A percentile compares a stretch with the other conserved stretches of the same genome.
Evolutionary conservation across 2,113 vertebrate genomes (phyloP).

Genomic region (Reinhardtius hippoglossoides): DNA sequence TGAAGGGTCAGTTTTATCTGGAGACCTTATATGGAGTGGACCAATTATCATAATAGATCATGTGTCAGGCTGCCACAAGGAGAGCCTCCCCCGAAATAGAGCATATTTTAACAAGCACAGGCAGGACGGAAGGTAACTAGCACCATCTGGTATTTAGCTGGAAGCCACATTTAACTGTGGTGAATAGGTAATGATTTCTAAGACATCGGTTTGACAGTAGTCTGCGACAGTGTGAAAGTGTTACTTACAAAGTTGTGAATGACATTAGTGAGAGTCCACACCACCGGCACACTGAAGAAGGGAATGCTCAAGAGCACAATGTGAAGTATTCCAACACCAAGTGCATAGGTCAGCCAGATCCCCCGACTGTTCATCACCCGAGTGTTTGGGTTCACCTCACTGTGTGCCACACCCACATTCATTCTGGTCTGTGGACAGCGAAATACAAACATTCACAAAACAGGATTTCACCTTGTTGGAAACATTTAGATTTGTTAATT

Average conservation of each 20-base stretch:
- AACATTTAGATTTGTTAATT: background rate
- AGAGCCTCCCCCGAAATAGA: slow-evolving; percentile 34
- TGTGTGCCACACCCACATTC: slow-evolving; percentile 98
- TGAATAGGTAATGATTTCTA: too few species aligned
- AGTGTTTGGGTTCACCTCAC: slow-evolving; percentile 98
- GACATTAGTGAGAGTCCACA: slow-evolving; percentile 97
- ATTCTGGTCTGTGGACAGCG: slow-evolving; percentile 82
- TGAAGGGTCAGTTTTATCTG: slow-evolving; percentile 36
- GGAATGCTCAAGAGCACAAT: slow-evolving; percentile 98
- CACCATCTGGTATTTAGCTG: background rate
- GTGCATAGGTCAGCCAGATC: slow-evolving; percentile 96
- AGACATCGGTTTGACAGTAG: background rate
- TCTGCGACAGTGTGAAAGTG: background rate
- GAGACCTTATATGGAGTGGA: slow-evolving; percentile 15
- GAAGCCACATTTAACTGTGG: too few species aligned
- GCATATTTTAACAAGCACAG: slow-evolving; percentile 18
- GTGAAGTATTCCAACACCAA: slow-evolving; percentile 95
- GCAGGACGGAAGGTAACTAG: background rate
- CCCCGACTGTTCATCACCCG: slow-evolving; percentile 98
- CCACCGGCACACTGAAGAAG: slow-evolving; percentile 95
- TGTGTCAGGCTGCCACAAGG: slow-evolving; percentile 8
- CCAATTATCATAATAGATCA: slow-evolving; percentile 38
- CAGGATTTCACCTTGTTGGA: background rate
- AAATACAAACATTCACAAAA: background rate
- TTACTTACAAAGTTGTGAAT: slow-evolving; percentile 97